Percentiles rank a stretch among this genome's conserved stretches.
phyloP scores from a whole-genome alignment of 2,888 invertebrate species.

The Philonicus albiceps region DNA sequence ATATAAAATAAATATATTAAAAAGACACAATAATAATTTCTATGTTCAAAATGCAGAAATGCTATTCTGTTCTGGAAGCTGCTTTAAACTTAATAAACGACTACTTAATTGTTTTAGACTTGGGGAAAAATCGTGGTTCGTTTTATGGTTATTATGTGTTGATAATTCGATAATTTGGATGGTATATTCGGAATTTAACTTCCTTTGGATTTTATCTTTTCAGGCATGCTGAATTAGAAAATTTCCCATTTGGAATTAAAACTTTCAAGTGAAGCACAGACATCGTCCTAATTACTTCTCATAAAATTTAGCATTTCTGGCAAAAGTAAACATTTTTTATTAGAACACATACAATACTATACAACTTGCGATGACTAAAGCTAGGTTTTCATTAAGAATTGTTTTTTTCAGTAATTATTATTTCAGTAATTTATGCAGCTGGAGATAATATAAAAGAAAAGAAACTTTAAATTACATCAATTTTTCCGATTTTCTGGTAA shows the following conservation, averaged over 20 bases:
- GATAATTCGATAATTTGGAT: background rate
- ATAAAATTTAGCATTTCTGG: too few relatives aligned
- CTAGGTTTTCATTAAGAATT: too few relatives aligned
- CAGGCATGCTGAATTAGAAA: background rate
- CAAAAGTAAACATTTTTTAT: too few relatives aligned
- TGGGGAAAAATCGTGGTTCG: background rate
- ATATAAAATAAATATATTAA: background rate
- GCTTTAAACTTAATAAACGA: background rate
- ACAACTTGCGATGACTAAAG: too few relatives aligned
- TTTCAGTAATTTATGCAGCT: too few relatives aligned
- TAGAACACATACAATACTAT: too few relatives aligned
- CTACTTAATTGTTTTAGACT: background rate
- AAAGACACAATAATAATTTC: background rate
- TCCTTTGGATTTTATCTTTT: background rate
- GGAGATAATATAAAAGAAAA: too few relatives aligned
- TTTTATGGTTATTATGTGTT: too few relatives aligned
- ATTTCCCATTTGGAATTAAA: background rate
- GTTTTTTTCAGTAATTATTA: too few relatives aligned
- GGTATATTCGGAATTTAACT: background rate
- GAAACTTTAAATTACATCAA: too few relatives aligned
- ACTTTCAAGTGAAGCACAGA: background rate
- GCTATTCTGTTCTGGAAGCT: background rate
- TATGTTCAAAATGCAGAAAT: background rate
- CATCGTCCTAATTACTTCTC: too few relatives aligned
- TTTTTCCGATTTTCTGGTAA: too few relatives aligned